Evolutionary conservation across 37 sponge, comb jelly and placozoan genomes (phyloP), one percentile per base, ranked within the genome.

Genomic region (Axinella damicornis): DNA sequence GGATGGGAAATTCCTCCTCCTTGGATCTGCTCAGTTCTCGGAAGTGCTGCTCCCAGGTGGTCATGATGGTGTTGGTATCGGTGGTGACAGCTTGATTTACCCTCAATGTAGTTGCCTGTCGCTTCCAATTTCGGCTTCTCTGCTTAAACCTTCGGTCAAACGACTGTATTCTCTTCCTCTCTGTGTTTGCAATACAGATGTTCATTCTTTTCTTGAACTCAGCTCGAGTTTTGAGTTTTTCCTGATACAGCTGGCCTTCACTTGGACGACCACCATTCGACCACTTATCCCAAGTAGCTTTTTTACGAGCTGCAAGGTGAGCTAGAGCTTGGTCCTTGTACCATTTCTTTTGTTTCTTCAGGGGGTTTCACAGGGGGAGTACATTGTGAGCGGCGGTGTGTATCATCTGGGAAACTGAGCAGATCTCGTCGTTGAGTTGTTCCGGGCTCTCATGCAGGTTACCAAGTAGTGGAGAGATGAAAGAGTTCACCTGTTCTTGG

Each of bases 91-190:
- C 32, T 5, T 14, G 33, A 25, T 75, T 19, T 5, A 57, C 20
- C 41, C n/a, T 54, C 31, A 75, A 12, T 75, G 76, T 52, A 0
- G 58, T n/a, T 13, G 59, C 53, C 31, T 75, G 76, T 1, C 17
- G 34, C 4, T 6, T 56, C n/a, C 22, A 1, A 6, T 54, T 75
- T 40, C 59, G 33, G 19, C 11, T 22, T 54, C 56, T 75, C 76
- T 75, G 56, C 25, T 27, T 75, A 59, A 75, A 75, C 14, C 31
- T 56, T 6, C 31, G n/a, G 33, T 75, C 76, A 56, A 75, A 28
- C 1, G 1, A 2, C 59, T 75, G 76, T 16, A 75, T 12, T 11
- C 30, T 14, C 2, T 14, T 52, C 4, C 76, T 75, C 76, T 75
- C 25, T 18, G 2, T 27, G 25, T 54, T 75, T 11, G 76, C n/a